These are phyloP conservation scores for Dissostichus mawsoni DNA, from an alignment of 2,113 vertebrate genomes.

Conservation along the genomic window DNA sequence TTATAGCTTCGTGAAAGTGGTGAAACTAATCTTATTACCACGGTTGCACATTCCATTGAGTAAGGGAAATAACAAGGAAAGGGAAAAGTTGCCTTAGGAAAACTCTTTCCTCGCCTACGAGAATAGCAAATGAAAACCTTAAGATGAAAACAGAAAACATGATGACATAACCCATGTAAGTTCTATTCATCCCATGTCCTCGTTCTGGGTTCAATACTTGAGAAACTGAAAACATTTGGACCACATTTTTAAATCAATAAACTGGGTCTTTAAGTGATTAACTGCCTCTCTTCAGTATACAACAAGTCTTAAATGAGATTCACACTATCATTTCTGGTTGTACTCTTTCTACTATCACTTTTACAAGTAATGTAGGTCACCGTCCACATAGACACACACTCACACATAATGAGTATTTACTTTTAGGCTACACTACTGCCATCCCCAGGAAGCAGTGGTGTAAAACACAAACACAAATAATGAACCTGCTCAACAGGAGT, in stretches of 20 bases:
- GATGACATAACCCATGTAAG: neutral
- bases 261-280: neutral
- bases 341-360: neutral
- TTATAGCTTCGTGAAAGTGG: slow-evolving; percentile 35
- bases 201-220: neutral
- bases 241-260: neutral
- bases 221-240: neutral
- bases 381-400: neutral
- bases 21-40: slow-evolving; percentile 63
- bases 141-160: neutral
- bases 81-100: slow-evolving; percentile 11
- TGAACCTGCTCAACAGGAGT: neutral
- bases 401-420: neutral
- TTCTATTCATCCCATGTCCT: neutral
- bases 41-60: slow-evolving; percentile 39
- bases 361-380: neutral
- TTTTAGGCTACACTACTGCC: slow-evolving; percentile 9
- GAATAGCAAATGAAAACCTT: slow-evolving; percentile 5
- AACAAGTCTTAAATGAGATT: neutral
- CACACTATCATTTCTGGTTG: neutral
- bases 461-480: slow-evolving; percentile 5
- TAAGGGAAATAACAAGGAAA: slow-evolving; percentile 31
- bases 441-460: slow-evolving; percentile 6
- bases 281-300: too few relatives aligned
- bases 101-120: slow-evolving; percentile 18